Evolutionary conservation across 2,888 invertebrate genomes (phyloP), one percentile per base, ranked within the genome.

Genomic region (Volucella inanis): DNA sequence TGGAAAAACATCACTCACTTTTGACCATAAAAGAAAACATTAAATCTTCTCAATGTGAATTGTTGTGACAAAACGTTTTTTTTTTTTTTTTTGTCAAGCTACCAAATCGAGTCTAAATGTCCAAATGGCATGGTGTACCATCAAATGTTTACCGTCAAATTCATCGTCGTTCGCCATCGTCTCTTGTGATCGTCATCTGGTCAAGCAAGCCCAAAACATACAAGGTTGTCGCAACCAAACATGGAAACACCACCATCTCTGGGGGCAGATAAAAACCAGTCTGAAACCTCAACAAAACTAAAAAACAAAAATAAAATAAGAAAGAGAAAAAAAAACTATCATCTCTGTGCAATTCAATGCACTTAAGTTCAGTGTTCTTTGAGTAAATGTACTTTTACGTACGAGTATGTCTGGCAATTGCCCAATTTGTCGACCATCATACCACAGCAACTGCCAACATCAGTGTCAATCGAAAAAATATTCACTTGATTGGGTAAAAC

Each of bases 401-500:
- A 31, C 18, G n/a, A 45, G 6, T 11, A 31, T 18, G 67, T 64
- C 71, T 74, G 57, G 64, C 74, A 83, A 83, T 70, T 79, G 79
- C 64, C 68, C 68, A 83, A 83, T 83, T 83, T 78, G 79, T 79
- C 79, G 57, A 62, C 67, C 61, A 72, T 67, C 72, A 78, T 57
- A 47, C 14, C 55, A 55, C 45, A 41, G 15, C 39, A 39, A 41
- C 12, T 45, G 50, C 50, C 45, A 77, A 61, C 82, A 78, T 78
- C 65, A 83, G 78, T 83, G 83, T 74, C 83, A 79, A 74, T 52
- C 55, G 57, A 62, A 79, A 75, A 75, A 38, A 57, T 59, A 49
- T 68, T 68, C 78, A 55, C 72, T 67, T 83, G 82, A 83, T 83
- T 83, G 78, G 43, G 67, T 78, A 78, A 83, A 83, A 83, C 62